phyloP scores from a whole-genome alignment of 1,140 invertebrate species.

The Rhagoletis zephyria region DNA sequence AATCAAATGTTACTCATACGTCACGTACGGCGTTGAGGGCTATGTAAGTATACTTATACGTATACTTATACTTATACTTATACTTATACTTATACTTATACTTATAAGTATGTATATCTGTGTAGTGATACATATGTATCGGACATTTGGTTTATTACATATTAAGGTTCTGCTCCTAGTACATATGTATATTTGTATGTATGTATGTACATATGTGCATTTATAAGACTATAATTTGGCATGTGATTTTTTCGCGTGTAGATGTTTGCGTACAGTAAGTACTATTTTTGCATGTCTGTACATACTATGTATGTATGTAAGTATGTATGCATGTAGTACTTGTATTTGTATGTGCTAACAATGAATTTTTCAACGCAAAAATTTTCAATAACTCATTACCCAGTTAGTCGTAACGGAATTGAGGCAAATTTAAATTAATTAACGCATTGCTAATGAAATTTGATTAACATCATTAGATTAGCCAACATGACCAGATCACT shows the following conservation, averaged over 20 bases:
- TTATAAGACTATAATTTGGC: too few relatives aligned
- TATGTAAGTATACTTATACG: background rate
- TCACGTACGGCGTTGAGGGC: background rate
- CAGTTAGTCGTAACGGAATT: background rate
- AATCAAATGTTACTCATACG: slow-evolving; percentile 29
- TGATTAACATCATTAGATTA: slow-evolving; percentile 39
- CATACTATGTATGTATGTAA: background rate
- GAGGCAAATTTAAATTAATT: slow-evolving; percentile 51
- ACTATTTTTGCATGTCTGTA: too few relatives aligned
- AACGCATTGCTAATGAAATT: slow-evolving; percentile 41
- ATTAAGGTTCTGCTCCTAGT: too few relatives aligned
- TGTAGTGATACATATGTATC: too few relatives aligned
- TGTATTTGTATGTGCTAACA: background rate
- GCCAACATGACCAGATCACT: background rate
- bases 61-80: background rate
- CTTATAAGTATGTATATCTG: too few relatives aligned
- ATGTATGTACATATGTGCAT: background rate
- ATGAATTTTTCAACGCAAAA: background rate
- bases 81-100: too few relatives aligned
- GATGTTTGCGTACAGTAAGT: too few relatives aligned
- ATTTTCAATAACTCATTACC: slow-evolving; percentile 25
- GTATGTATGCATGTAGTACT: background rate
- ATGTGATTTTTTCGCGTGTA: too few relatives aligned
- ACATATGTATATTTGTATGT: background rate
- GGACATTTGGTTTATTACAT: too few relatives aligned